Evolutionary conservation across 2,113 vertebrate genomes (phyloP), one percentile per base, ranked within the genome.

Genomic region (Tragelaphus imberbis): DNA sequence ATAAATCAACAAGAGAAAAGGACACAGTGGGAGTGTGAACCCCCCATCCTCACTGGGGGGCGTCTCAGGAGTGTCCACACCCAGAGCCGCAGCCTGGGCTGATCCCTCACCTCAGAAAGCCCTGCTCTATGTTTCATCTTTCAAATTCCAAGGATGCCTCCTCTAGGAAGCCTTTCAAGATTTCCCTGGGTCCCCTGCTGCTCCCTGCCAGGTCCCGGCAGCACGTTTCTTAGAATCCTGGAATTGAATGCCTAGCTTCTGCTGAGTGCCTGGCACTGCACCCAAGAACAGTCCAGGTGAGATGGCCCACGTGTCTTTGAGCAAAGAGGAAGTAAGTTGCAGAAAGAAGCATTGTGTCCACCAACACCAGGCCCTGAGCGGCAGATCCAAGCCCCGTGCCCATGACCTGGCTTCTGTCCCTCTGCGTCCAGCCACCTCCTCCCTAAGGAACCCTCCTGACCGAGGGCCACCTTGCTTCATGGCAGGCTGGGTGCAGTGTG

Each of bases 11-110:
- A 71, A 87, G n/a, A 81, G 21, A 91, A 68, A 53, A 55, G 16
- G 40, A 53, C 55, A 59, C 2, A 23, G 28, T 14, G 27, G 28
- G 49, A 49, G 44, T 7, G 51, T 36, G 7, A 28, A 15, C 85
- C 17, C 0, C 1, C 8, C 56, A 15, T 47, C 53, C 82, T 12
- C 30, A 58, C 36, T 10, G 3, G 55, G 23, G 0, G 1, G 9
- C 1, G 2, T 63, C 84, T 84, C 71, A 53, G n/a, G 28, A 82
- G 79, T 1, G 33, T 13, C 44, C 71, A 80, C 13, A 15, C 47
- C 28, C 77, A 53, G 27, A 84, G 51, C 58, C 85, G 75, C 55
- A 4, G 58, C 10, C 1, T 5, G 49, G 49, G 47, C 17, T 17
- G 25, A 7, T 1, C 13, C 71, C 68, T 56, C 55, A 2, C 13